phyloP scores from a whole-genome alignment of 2,113 vertebrate genomes.

The Myrmophylax atrothorax region DNA sequence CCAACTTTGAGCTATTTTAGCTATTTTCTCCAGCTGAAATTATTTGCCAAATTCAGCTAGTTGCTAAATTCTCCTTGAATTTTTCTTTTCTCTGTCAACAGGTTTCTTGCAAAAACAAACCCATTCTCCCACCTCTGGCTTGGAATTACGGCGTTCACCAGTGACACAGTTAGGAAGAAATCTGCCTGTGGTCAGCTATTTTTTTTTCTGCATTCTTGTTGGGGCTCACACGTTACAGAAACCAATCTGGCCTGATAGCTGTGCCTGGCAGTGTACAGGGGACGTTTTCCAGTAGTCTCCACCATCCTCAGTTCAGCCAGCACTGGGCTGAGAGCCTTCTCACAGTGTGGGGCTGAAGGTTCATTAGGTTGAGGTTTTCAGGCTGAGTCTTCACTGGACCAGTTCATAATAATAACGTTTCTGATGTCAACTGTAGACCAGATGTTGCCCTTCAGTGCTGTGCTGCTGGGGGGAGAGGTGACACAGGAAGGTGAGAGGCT shows the following conservation, averaged over 20 bases:
- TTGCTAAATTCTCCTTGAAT: not conserved
- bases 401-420: not conserved
- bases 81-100: not conserved
- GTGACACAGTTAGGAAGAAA: slow-evolving; percentile 53
- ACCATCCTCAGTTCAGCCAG: not conserved
- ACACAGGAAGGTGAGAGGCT: not conserved
- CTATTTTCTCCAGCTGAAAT: slow-evolving; percentile 40
- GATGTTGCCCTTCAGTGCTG: not conserved
- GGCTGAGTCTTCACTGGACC: not conserved
- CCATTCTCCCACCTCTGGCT: not conserved
- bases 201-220: not conserved
- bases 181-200: slow-evolving; percentile 24
- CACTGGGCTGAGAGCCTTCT: accelerated
- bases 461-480: not conserved
- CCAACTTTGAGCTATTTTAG: slow-evolving; percentile 39
- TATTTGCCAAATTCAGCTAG: slow-evolving; percentile 11
- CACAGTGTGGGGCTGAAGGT: not conserved
- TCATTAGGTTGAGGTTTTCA: not conserved
- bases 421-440: slow-evolving; percentile 8
- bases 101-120: slow-evolving; percentile 40
- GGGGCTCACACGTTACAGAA: not conserved
- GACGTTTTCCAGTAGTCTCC: not conserved
- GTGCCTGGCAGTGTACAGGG: not conserved
- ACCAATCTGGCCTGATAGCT: not conserved
- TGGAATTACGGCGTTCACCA: not conserved